phyloP scores from a whole-genome alignment of 2,113 vertebrate genomes.

The Thryonomys swinderianus region DNA sequence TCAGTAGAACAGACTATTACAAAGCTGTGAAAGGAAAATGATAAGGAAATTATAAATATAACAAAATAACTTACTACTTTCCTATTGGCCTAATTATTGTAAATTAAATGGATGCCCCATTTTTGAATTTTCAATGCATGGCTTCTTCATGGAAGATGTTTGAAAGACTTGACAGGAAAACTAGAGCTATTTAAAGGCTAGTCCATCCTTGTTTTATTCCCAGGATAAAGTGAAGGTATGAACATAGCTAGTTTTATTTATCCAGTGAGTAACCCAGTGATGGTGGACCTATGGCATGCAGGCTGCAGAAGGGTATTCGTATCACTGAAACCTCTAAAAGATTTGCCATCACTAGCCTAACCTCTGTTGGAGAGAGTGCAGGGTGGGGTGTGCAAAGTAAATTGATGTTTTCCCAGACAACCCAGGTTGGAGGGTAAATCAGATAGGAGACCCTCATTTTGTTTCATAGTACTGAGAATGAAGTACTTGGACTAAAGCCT shows the following conservation, averaged over 20 bases:
- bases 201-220: not conserved
- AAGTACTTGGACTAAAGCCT: not conserved
- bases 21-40: slow-evolving; percentile 7
- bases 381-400: not conserved
- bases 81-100: not conserved
- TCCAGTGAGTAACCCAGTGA: not conserved
- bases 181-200: not conserved
- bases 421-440: not conserved
- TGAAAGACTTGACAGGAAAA: not conserved
- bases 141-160: not conserved
- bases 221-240: not conserved
- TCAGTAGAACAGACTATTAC: not conserved
- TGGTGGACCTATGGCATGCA: not conserved
- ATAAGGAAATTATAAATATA: not conserved
- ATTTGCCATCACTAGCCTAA: not conserved
- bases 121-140: not conserved
- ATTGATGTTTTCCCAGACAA: not conserved
- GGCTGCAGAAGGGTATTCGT: not conserved
- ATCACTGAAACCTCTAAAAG: not conserved
- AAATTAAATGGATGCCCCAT: not conserved
- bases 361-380: not conserved
- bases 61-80: not conserved
- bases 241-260: not conserved
- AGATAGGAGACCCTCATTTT: not conserved
- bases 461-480: not conserved